Base-by-base conservation (phyloP, 2,797 vertebrate species). In the Gadopsis marmoratus region DNA sequence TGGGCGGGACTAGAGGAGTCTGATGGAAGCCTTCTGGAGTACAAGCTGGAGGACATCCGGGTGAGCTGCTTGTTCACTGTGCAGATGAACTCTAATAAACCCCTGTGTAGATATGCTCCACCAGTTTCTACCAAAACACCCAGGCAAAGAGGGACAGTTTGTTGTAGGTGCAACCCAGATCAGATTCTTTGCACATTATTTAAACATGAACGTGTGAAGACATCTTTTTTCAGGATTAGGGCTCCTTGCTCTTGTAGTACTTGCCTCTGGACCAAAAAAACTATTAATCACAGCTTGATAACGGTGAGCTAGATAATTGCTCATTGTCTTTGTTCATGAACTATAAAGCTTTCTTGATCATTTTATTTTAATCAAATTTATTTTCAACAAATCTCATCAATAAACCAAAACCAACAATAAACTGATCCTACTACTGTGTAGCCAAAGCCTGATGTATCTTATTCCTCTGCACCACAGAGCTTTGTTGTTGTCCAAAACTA, bases 11-110 rank as follows among this genome's bases (percentile, higher is more conserved):
- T 96, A 0, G 96, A 93, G 2, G 96, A 97, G 82, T 94, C 97
- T 0, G 97, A 97, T 45, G 93, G 88, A 39, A 97, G 91, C 83
- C 85, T 96, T 45, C 91, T 98, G 73, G 97, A 97, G 31, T 96
- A 97, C 86, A 98, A 97, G 88, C 95, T 98, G 77, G 96, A 97
- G 10, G 97, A 97, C 79, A 97, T 98, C 70, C 94, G 96, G 95
- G 97, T 97, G 71, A 80, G 93, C 74, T 23, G 31, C 37, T 58
- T 33, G 43, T 50, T 55, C 7, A 29, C 14, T 7, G 0, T 45
- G 41, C 31, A 29, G 55, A 33, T 39, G 43, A 71, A n/a, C 39
- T 61, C 39, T 29, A 19, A 8, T 23, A 58, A 51, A 55, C 11
- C 39, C 12, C 17, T 43, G 7, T 7, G 21, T 37, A 43, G 19